Evolutionary conservation across 2,797 vertebrate genomes (phyloP), one percentile per base, ranked within the genome.

Genomic region (Periparus ater): DNA sequence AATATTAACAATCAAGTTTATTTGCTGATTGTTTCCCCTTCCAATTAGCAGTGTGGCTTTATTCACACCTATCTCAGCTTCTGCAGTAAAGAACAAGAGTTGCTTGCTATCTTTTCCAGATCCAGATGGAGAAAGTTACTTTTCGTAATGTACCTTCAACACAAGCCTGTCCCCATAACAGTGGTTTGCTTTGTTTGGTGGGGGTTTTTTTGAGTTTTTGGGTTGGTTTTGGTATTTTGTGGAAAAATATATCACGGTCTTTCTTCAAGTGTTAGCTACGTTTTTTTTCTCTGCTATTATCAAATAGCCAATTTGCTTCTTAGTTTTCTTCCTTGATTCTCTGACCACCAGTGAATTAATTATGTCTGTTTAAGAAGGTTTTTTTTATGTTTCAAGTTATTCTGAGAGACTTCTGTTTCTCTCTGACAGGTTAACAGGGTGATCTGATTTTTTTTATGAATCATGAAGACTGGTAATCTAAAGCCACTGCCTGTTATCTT

Each of bases 1-100:
- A 94, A 83, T 87, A 90, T 87, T 85, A 91, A 85, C 87, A 95
- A 75, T 91, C 71, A 51, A 38, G 44, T 78, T 94, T 90, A 70
- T 95, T 95, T 83, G 47, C 68, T 83, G 84, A 83, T 92, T 85
- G 74, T 94, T 91, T 91, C 36, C 29, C 47, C 20, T 81, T 61
- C 38, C 53, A 45, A 45, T 94, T 87, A 83, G 53, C 62, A 57
- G 57, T 0, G 0, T 71, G 93, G 88, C 36, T 92, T 92, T 86
- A 82, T 68, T 87, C 75, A 50, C 26, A 48, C 32, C 23, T 85
- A 55, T 54, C 48, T 89, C 4, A 2, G 42, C 51, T 91, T 70
- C 54, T 76, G 44, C 38, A 85, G 76, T 26, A 78, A 85, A 89
- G 40, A 55, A 16, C 3, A 68, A 22, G 54, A 36, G 27, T 55